These are phyloP conservation scores for Cybosia mesomella DNA, from an alignment of 2,888 invertebrate species.

Conservation along the genomic window DNA sequence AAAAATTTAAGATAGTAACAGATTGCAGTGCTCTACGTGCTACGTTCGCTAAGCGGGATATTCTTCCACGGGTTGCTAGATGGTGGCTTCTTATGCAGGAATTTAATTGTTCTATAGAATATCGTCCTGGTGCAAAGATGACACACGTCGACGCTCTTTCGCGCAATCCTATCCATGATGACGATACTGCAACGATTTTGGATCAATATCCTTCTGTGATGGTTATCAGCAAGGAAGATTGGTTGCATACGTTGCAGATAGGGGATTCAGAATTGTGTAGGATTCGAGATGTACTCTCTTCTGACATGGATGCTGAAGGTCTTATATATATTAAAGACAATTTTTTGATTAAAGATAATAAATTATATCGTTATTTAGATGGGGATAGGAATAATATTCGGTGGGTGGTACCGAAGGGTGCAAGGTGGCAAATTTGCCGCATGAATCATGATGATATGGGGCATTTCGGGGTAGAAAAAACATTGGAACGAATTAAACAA, in stretches of 20 bases:
- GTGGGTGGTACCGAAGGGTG: neutral
- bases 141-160: neutral
- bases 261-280: neutral
- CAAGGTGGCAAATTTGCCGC: no score
- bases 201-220: neutral
- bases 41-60: neutral
- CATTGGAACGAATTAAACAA: neutral
- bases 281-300: neutral
- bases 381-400: neutral
- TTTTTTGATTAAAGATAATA: neutral
- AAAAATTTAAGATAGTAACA: no score
- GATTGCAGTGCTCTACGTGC: neutral
- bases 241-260: neutral
- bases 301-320: neutral
- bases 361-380: neutral
- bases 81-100: no score
- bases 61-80: neutral
- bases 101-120: no score
- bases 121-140: neutral
- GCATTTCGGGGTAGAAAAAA: neutral
- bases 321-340: neutral
- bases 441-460: conserved; percentile 3
- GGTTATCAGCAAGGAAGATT: no score
- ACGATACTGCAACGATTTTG: neutral
- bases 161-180: neutral